Base-by-base conservation (phyloP, 92 coral and sea anemone genomes). In the Phenganax subtilis region DNA sequence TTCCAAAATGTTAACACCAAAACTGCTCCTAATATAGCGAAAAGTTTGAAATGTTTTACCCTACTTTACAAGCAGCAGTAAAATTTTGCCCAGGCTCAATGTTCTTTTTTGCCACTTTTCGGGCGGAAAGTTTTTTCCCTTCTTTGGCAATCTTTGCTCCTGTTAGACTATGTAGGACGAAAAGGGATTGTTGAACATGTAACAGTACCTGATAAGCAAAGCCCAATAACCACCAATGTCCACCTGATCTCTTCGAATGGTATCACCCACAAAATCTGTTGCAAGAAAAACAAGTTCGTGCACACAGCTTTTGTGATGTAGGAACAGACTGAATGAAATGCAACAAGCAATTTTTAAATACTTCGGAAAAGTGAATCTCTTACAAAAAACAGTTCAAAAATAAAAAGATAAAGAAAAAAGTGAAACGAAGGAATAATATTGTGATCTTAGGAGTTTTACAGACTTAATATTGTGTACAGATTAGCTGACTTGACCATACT, bases 1-100 rank as follows among this genome's bases (percentile, higher is more conserved):
- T 97, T 97, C 97, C 97, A 93, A 77, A 93, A 93, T 55, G 98
- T 93, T 37, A 91, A 84, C 80, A 93, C 85, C 72, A 93, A 72
- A 9, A 93, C 98, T 16, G 97, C 89, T 58, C 98, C 98, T 93
- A 82, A 31, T 77, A 74, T 12, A 61, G 52, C 56, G 57, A 30
- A 12, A 52, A 37, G 55, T 73, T 0, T 12, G 31, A 30, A 27
- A 10, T 15, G 1, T 62, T 28, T 17, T 66, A 27, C 51, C 4
- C 2, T 14, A 0, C 15, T 1, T 9, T 64, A 58, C 47, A 37
- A 37, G 47, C 47, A 37, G 47, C 47, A 37, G 47, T 37, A 37
- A 37, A 37, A 37, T 37, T 37, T 37, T 37, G 47, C 47, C 47
- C 47, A 37, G 47, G 47, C 47, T 37, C 47, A 37, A 37, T 5